Conservation (phyloP, 37 sponge, comb jelly and placozoan species). For the Petrosia ficiformis region DNA sequence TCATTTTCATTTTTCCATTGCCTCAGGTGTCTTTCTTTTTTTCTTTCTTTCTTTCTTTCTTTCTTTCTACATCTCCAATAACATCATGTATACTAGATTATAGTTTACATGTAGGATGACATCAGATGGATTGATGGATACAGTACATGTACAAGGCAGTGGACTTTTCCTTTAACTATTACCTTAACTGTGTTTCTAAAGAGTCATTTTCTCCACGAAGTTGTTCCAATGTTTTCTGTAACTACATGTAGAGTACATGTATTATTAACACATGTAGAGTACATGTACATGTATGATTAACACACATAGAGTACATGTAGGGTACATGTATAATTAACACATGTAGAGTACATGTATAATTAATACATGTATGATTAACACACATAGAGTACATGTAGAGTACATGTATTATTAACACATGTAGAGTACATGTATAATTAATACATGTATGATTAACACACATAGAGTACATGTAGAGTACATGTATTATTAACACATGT, state of each 20-base stretch:
- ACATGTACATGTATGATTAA: not conserved
- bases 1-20: too few relatives aligned
- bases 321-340: not conserved
- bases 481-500: not conserved
- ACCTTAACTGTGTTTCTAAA: constrained; percentile 18
- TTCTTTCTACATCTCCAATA: too few relatives aligned
- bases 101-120: too few relatives aligned
- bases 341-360: not conserved
- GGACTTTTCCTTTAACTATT: too few relatives aligned
- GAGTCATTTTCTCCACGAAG: constrained; percentile 3
- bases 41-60: too few relatives aligned
- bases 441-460: not conserved
- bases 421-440: not conserved
- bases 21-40: too few relatives aligned
- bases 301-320: too few relatives aligned
- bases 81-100: too few relatives aligned
- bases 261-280: not conserved
- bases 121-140: too few relatives aligned
- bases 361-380: not conserved
- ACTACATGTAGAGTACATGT: not conserved
- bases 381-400: too few relatives aligned
- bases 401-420: not conserved
- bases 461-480: not conserved
- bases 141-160: too few relatives aligned
- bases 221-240: not conserved